phyloP scores from a whole-genome alignment of 1,140 invertebrate species.

The Drosophila triauraria region DNA sequence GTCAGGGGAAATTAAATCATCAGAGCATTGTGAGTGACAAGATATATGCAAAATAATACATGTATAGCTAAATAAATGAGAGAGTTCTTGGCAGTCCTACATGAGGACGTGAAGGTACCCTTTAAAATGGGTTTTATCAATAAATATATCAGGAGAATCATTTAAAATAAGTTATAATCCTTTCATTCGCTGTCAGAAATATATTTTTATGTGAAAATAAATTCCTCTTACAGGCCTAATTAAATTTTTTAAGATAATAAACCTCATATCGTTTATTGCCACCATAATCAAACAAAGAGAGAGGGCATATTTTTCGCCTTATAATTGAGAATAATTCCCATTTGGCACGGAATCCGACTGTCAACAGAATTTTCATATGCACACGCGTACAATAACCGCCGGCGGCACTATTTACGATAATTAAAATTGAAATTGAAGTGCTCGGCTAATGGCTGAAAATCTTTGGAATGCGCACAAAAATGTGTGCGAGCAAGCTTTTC shows the following conservation, averaged over 20 bases:
- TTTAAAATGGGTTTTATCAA: not conserved
- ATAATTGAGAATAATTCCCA: constrained; percentile 55
- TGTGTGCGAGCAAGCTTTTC: constrained; percentile 2
- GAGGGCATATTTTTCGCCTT: constrained; percentile 19
- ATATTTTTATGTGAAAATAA: not conserved
- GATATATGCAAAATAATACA: constrained; percentile 28
- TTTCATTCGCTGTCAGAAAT: not conserved
- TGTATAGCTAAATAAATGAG: not conserved
- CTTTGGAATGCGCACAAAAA: constrained; percentile 15
- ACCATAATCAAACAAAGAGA: constrained; percentile 4
- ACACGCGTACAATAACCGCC: constrained; percentile 21
- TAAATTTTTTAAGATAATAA: not conserved
- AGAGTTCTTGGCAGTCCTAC: not conserved
- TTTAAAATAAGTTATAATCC: not conserved
- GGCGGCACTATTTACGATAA: constrained; percentile 40
- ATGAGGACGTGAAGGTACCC: not conserved
- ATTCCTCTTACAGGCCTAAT: not conserved
- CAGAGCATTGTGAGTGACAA: constrained; percentile 68
- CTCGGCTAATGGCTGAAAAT: constrained; percentile 26
- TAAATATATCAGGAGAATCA: no score
- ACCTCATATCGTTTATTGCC: not conserved
- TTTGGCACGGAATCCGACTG: constrained; percentile 63
- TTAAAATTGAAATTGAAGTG: constrained; percentile 44
- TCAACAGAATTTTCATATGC: constrained; percentile 58
- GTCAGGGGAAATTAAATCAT: constrained; percentile 79